Conservation (phyloP, 2,797 vertebrate genomes). For the Neoniphon sammara region DNA sequence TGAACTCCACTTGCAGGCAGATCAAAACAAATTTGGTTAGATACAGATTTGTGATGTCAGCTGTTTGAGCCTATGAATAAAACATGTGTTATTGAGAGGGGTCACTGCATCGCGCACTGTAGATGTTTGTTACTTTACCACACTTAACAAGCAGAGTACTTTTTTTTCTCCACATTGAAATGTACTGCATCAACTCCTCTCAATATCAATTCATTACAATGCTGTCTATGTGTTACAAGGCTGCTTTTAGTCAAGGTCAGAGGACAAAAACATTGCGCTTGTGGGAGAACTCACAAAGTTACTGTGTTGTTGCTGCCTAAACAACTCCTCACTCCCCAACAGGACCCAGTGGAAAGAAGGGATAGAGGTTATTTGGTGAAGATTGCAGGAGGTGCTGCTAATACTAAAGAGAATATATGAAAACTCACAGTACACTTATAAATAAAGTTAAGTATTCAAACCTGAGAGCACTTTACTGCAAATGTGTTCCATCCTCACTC, state of each 20-base stretch:
- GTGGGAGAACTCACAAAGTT: neutral
- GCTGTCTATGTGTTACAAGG: neutral
- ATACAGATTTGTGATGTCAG: neutral
- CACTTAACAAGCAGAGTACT: neutral
- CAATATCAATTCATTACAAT: constrained; percentile 8
- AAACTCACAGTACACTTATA: neutral
- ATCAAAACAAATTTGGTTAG: neutral
- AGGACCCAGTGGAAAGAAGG: neutral
- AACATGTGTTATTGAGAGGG: constrained; percentile 12
- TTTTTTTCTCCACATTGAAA: neutral
- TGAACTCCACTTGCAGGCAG: neutral
- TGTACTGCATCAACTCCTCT: neutral
- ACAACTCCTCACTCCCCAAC: neutral
- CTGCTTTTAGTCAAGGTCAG: constrained; percentile 1
- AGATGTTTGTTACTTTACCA: neutral
- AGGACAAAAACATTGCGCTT: neutral
- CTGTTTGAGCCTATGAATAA: constrained; percentile 5
- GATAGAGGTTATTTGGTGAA: neutral
- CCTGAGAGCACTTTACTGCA: neutral
- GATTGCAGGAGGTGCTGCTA: constrained; percentile 11
- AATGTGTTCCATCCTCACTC: neutral
- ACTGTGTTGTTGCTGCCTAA: neutral
- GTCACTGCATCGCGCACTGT: neutral
- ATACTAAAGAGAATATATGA: neutral
- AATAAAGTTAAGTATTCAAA: neutral